Percentiles rank a stretch among this genome's conserved stretches.
These are phyloP conservation scores for Pangasius djambal DNA, from an alignment of 2,797 vertebrate genomes.

Conservation along the genomic window DNA sequence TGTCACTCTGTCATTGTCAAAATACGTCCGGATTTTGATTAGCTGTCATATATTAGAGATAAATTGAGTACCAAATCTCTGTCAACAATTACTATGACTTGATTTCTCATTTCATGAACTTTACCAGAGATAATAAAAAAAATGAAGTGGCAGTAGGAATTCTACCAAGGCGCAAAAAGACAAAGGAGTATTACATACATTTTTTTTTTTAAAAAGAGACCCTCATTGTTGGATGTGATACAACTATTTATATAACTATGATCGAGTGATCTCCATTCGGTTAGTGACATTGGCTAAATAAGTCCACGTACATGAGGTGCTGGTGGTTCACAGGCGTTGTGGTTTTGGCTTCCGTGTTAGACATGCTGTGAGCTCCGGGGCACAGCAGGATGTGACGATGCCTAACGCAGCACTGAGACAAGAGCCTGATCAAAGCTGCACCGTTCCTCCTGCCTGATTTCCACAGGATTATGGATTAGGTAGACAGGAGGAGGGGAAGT, in stretches of 20 bases:
- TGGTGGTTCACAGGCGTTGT: neutral
- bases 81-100: neutral
- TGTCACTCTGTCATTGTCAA: too few species aligned
- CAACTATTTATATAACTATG: neutral
- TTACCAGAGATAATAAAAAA: neutral
- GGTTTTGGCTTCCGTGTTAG: slow-evolving; percentile 43
- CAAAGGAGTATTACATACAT: neutral
- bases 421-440: slow-evolving; percentile 82
- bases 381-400: slow-evolving; percentile 76
- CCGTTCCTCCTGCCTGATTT: slow-evolving; percentile 80
- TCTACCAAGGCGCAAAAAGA: neutral
- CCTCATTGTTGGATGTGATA: neutral
- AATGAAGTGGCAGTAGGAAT: neutral
- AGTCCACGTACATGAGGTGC: neutral
- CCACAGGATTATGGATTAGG: slow-evolving; percentile 84
- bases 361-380: slow-evolving; percentile 65
- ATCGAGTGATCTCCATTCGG: neutral
- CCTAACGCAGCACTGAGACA: slow-evolving; percentile 76
- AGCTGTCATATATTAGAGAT: too few species aligned
- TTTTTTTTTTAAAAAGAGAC: neutral
- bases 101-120: neutral
- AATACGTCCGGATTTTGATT: too few species aligned
- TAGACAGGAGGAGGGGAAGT: slow-evolving; percentile 75
- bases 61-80: neutral
- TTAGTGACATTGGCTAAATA: neutral